Evolutionary conservation across 2,888 invertebrate species (phyloP), one percentile per base, ranked within the genome.

Genomic region (Lasioglossum marginatum): DNA sequence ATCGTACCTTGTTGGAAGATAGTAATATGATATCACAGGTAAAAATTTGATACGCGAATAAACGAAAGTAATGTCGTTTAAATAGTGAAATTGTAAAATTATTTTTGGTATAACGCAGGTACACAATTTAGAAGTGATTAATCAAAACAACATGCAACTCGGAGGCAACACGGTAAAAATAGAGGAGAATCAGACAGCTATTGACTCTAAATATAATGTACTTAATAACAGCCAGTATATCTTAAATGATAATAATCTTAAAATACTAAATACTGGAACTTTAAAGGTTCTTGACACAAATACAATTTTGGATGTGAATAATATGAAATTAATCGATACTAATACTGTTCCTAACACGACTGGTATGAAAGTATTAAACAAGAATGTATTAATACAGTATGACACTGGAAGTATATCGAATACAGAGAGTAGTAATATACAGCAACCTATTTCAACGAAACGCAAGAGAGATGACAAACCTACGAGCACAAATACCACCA

Each of bases 381-480:
- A 91, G 57, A 91, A 90, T 77, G 60, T 86, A 19, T 57, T 87
- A 37, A 63, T 92, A 57, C 89, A 91, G 27, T 89, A 91, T 34
- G 90, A 93, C 40, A 82, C 88, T 48, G 91, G 91, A 68, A 87
- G 71, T 45, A n/a, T 73, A 37, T 43, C 82, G 12, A 89, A 70
- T 78, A 57, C 66, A 10, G 91, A 89, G n/a, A 83, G 74, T 40
- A 84, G 73, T 10, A 63, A 16, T 23, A 57, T 73, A 37, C 86
- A 85, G 71, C 78, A 85, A 19, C 63, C 90, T 19, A 91, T 89
- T 77, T 92, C 93, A 6, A 87, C 91, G 4, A 95, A 95, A 77
- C 87, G 95, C 82, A 95, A 95, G 83, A 91, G 94, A 16, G 94
- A 94, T 79, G 93, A 94, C 14, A 93, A 93, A 81, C 83, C 90